These are phyloP conservation scores for Pyrocephalus nanus DNA, from an alignment of 2,797 vertebrate species.

Conservation along the genomic window DNA sequence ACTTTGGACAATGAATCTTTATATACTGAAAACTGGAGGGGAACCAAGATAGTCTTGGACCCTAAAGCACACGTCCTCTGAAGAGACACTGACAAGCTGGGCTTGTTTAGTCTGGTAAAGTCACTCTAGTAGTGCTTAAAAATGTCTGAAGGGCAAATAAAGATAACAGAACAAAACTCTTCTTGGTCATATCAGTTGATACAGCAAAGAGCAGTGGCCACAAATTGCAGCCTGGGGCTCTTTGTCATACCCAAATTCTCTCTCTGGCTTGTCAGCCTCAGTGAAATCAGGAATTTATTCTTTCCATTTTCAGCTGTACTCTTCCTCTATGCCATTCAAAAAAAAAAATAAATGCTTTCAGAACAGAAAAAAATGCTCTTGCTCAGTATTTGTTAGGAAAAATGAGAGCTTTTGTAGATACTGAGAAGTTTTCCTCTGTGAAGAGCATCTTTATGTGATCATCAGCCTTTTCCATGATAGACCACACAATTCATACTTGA, in stretches of 20 bases:
- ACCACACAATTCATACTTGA: neutral
- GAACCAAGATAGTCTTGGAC: neutral
- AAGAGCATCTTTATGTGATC: neutral
- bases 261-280: neutral
- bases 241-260: neutral
- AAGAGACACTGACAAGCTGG: neutral
- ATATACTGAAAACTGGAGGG: conserved; percentile 36
- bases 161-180: neutral
- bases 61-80: neutral
- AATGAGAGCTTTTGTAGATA: neutral
- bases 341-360: neutral
- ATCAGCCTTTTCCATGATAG: neutral
- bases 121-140: neutral
- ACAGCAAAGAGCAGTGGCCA: neutral
- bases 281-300: neutral
- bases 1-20: conserved; percentile 29
- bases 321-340: neutral
- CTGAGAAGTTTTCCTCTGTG: neutral
- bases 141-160: neutral
- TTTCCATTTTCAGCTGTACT: neutral
- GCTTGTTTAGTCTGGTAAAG: conserved; percentile 22
- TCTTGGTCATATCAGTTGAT: neutral
- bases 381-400: neutral
- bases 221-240: neutral
- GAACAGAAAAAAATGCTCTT: neutral